phyloP scores from a whole-genome alignment of 2,797 vertebrate species.

The Periophthalmus magnuspinnatus region DNA sequence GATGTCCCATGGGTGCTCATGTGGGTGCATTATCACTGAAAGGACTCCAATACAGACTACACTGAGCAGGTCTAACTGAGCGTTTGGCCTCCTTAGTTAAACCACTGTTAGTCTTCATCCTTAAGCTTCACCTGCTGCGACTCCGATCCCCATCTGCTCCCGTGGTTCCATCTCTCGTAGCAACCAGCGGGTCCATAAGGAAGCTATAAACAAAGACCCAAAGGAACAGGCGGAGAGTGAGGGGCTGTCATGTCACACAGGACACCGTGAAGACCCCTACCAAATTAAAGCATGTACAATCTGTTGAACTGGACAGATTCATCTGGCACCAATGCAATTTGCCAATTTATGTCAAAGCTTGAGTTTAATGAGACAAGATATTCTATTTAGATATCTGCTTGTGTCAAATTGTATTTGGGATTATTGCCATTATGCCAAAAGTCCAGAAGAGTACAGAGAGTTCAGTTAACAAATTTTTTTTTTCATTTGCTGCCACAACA shows the following conservation, averaged over 20 bases:
- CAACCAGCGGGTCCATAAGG: constrained; percentile 64
- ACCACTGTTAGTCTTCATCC: constrained; percentile 54
- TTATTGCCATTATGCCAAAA: neutral
- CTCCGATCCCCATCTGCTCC: constrained; percentile 81
- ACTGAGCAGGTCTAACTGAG: constrained; percentile 23
- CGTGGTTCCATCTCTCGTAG: constrained; percentile 62
- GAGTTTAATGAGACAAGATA: neutral
- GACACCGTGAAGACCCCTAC: constrained; percentile 28
- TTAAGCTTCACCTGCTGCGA: constrained; percentile 80
- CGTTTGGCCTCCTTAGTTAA: constrained; percentile 45
- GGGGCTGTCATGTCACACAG: constrained; percentile 40
- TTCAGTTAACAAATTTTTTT: neutral
- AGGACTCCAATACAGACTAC: constrained; percentile 17
- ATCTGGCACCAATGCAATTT: neutral
- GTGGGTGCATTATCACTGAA: constrained; percentile 19
- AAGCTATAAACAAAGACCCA: constrained; percentile 61
- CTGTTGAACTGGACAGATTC: constrained; percentile 15
- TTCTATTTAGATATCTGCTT: neutral
- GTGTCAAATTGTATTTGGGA: neutral
- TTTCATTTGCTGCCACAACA: neutral
- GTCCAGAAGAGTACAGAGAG: neutral
- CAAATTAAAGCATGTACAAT: constrained; percentile 20
- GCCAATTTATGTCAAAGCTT: neutral
- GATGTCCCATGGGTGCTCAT: constrained; percentile 49
- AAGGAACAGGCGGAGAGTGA: constrained; percentile 33